A percentile compares a stretch with the other conserved stretches of the same genome.
Evolutionary conservation across 2,888 invertebrate species (phyloP).

Genomic region (Sinodicranocentrus sp.): DNA sequence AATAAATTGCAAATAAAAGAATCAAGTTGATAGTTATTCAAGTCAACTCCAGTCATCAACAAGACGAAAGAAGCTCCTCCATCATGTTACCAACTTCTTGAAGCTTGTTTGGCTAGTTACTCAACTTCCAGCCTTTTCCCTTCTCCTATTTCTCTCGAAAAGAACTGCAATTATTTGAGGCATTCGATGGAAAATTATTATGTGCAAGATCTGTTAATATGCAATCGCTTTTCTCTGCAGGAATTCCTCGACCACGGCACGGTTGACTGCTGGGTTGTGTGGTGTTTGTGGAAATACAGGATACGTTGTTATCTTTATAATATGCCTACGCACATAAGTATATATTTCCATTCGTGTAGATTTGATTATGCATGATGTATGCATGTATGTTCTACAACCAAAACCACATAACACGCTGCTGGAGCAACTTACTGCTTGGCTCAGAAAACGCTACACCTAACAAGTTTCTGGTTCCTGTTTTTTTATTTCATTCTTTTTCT

Average conservation of each 20-base stretch:
- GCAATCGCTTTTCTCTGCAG: slow-evolving; percentile 74
- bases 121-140: slow-evolving; percentile 53
- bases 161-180: slow-evolving; percentile 74
- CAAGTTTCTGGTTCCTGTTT: slow-evolving; percentile 65
- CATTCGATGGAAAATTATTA: slow-evolving; percentile 75
- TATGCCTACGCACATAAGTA: not conserved
- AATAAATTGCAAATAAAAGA: slow-evolving; percentile 65
- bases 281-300: not conserved
- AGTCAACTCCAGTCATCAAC: slow-evolving; percentile 57
- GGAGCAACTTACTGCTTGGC: not conserved
- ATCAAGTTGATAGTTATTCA: slow-evolving; percentile 46
- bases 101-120: slow-evolving; percentile 65
- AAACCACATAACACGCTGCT: not conserved
- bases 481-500: slow-evolving; percentile 27
- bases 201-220: slow-evolving; percentile 76
- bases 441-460: slow-evolving; percentile 12
- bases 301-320: too few relatives aligned
- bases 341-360: slow-evolving; percentile 12
- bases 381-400: not conserved
- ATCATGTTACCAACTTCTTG: slow-evolving; percentile 53
- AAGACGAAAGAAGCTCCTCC: slow-evolving; percentile 30
- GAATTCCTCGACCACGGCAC: slow-evolving; percentile 65
- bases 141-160: slow-evolving; percentile 53
- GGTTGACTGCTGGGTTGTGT: slow-evolving; percentile 57
- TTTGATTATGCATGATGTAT: not conserved